phyloP scores from a whole-genome alignment of 2,888 invertebrate genomes.

The Drosophila helvetica region DNA sequence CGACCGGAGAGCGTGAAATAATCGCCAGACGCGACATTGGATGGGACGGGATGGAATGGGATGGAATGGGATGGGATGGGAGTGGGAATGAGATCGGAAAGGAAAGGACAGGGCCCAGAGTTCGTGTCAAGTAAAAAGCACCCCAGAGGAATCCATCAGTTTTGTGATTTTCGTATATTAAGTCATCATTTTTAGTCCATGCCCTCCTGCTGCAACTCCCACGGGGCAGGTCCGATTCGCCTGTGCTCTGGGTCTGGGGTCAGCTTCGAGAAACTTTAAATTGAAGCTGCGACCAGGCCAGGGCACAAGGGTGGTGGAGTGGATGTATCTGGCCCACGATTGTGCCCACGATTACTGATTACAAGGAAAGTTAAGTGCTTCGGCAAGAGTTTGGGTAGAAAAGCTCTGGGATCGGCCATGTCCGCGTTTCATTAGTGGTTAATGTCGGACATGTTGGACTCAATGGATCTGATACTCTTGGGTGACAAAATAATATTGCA shows the following conservation, averaged over 20 bases:
- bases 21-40: conserved; percentile 46
- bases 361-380: conserved; percentile 42
- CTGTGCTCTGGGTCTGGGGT: conserved; percentile 5
- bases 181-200: conserved; percentile 69
- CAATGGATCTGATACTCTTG: neutral
- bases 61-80: neutral
- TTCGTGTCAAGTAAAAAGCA: conserved; percentile 63
- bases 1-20: conserved; percentile 78
- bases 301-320: neutral
- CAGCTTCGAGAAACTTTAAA: conserved; percentile 41
- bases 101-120: conserved; percentile 23
- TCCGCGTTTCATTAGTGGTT: conserved; percentile 46
- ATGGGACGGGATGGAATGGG: neutral
- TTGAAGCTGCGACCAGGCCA: conserved; percentile 32
- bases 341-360: conserved; percentile 32
- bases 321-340: conserved; percentile 5
- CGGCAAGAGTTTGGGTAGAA: neutral
- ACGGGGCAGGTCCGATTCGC: conserved; percentile 21
- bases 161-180: conserved; percentile 71
- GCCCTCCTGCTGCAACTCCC: conserved; percentile 15
- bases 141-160: conserved; percentile 76
- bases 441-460: conserved; percentile 27
- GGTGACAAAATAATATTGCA: neutral
- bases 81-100: no score
- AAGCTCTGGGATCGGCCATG: conserved; percentile 23